These are phyloP conservation scores for Euleptes europaea DNA, from an alignment of 2,113 vertebrate species.

Conservation along the genomic window DNA sequence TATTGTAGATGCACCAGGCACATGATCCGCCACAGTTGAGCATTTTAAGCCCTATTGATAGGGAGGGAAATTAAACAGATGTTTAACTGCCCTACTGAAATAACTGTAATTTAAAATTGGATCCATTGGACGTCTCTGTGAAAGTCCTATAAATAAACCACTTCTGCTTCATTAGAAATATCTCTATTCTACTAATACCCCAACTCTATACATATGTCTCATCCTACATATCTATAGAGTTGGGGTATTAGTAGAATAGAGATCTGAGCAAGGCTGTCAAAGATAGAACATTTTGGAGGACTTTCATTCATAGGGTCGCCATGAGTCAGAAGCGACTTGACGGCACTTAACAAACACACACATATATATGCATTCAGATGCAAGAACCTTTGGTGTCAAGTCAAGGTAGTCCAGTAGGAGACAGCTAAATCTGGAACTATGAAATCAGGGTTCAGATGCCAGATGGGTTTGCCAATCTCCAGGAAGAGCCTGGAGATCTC, in stretches of 20 bases:
- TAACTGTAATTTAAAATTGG: background rate
- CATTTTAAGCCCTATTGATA: background rate
- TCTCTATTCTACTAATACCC: background rate
- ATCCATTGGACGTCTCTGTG: too few species aligned
- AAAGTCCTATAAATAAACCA: background rate
- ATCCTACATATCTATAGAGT: too few species aligned
- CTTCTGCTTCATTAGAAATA: background rate
- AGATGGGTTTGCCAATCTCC: too few species aligned
- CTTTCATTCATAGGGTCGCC: too few species aligned
- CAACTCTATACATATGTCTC: background rate
- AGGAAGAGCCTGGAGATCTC: too few species aligned
- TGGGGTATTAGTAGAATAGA: too few species aligned
- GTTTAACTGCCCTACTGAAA: background rate
- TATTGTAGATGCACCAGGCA: background rate
- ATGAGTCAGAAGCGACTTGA: too few species aligned
- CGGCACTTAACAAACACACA: too few species aligned
- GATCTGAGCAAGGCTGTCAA: too few species aligned
- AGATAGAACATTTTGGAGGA: too few species aligned
- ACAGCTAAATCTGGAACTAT: background rate
- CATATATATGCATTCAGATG: too few species aligned
- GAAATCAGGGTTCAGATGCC: background rate
- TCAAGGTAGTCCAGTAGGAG: background rate
- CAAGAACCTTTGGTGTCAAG: background rate
- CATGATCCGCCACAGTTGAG: background rate
- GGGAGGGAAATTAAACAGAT: background rate